phyloP scores from a whole-genome alignment of 2,113 vertebrate genomes.

The Xenus cinereus region DNA sequence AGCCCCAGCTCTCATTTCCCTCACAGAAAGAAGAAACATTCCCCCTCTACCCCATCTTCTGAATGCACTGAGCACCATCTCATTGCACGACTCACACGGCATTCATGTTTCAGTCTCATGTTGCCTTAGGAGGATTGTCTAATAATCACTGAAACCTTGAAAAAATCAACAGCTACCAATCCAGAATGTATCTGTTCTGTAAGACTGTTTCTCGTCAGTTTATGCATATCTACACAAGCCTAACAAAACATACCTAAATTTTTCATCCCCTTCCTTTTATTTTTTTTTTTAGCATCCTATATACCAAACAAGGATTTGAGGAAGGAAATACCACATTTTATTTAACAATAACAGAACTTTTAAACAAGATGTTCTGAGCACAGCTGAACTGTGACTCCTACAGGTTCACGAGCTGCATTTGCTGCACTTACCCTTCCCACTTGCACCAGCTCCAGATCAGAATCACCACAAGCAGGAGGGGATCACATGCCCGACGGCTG shows the following conservation, averaged over 20 bases:
- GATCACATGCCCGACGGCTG: not conserved
- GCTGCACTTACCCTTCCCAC: not conserved
- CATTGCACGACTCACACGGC: not conserved
- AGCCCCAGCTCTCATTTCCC: accelerated
- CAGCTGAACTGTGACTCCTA: not conserved
- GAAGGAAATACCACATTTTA: not conserved
- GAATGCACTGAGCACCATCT: not conserved
- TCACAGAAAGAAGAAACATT: not conserved
- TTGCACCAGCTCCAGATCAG: not conserved
- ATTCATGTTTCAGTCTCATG: not conserved
- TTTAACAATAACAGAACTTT: not conserved
- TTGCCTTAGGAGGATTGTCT: accelerated
- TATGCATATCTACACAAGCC: not conserved
- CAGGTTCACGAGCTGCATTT: not conserved
- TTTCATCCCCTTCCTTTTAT: not conserved
- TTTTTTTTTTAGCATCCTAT: not conserved
- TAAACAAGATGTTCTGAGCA: not conserved
- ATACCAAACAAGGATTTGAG: not conserved
- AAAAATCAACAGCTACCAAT: not conserved
- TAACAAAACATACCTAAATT: not conserved
- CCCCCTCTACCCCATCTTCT: not conserved
- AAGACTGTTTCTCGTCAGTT: not conserved
- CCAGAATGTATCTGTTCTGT: not conserved
- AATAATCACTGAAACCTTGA: not conserved
- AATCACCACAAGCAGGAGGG: not conserved